These are phyloP conservation scores for Centrocercus urophasianus DNA, from an alignment of 2,113 vertebrate genomes.

Conservation along the genomic window DNA sequence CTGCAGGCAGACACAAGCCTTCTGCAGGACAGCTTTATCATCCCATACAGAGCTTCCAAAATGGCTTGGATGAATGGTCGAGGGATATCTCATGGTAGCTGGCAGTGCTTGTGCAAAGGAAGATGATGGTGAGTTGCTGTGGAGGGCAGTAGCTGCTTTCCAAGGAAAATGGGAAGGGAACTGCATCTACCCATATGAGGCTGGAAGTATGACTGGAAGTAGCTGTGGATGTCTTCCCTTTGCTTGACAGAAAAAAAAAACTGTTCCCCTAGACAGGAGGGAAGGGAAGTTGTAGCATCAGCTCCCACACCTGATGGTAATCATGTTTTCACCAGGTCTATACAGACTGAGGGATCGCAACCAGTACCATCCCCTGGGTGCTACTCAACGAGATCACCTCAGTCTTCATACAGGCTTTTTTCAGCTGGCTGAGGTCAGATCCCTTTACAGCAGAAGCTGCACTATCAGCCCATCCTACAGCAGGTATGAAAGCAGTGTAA, in stretches of 20 bases:
- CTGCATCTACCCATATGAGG: not conserved
- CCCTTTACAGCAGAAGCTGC: not conserved
- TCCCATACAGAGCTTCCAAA: not conserved
- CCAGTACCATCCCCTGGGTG: not conserved
- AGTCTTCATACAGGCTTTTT: not conserved
- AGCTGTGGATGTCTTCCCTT: not conserved
- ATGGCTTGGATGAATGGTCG: not conserved
- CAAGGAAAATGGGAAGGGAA: not conserved
- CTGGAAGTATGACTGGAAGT: not conserved
- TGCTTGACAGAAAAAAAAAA: not conserved
- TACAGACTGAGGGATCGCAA: not conserved
- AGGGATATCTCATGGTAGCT: not conserved
- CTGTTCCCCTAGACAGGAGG: not conserved
- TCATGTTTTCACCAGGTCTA: not conserved
- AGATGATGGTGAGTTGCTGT: not conserved
- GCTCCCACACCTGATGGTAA: not conserved
- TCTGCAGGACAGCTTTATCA: not conserved
- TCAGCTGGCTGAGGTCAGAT: not conserved
- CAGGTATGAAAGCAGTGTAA: rapidly evolving
- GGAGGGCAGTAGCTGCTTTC: not conserved
- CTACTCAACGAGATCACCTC: not conserved
- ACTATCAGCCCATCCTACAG: rapidly evolving
- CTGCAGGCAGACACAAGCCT: slow-evolving; percentile 13
- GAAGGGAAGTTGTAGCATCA: not conserved
- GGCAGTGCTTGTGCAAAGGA: not conserved